phyloP scores from a whole-genome alignment of 1,140 invertebrate genomes.

The Carposina sasakii region DNA sequence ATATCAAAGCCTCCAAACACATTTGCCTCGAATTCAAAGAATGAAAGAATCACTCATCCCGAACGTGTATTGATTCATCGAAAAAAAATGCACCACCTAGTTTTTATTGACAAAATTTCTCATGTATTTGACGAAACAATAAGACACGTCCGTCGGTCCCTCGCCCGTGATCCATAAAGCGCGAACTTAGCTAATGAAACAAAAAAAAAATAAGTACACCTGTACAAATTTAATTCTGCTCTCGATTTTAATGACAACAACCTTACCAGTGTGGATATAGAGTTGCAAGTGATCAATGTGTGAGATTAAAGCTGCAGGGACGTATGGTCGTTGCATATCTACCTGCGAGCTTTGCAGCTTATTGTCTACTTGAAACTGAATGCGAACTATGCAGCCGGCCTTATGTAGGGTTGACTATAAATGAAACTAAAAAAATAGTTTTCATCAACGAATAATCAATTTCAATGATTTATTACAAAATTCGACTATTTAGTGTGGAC shows the following conservation, averaged over 20 bases:
- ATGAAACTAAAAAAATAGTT: too few species aligned
- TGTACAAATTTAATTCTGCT: slow-evolving; percentile 36
- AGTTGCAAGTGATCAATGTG: too few species aligned
- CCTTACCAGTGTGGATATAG: too few species aligned
- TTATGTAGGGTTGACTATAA: slow-evolving; percentile 51
- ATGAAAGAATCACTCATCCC: too few species aligned
- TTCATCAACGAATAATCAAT: too few species aligned
- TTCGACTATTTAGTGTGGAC: too few species aligned
- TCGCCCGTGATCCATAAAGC: slow-evolving; percentile 66
- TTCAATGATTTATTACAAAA: too few species aligned
- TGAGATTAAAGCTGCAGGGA: slow-evolving; percentile 9
- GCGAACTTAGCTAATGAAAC: slow-evolving; percentile 70
- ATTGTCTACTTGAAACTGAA: slow-evolving; percentile 60
- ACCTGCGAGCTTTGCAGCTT: slow-evolving; percentile 57
- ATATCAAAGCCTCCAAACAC: too few species aligned
- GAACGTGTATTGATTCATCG: too few species aligned
- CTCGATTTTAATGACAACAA: too few species aligned
- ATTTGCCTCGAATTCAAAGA: too few species aligned
- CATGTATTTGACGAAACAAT: slow-evolving; percentile 68
- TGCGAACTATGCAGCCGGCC: slow-evolving; percentile 60
- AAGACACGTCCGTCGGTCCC: slow-evolving; percentile 54
- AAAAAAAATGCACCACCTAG: slow-evolving; percentile 53
- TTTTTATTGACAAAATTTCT: slow-evolving; percentile 64
- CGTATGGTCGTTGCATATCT: slow-evolving; percentile 34
- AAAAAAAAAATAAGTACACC: slow-evolving; percentile 62